phyloP scores from a whole-genome alignment of 23 tunicate genomes.

The Trididemnum clinides region DNA sequence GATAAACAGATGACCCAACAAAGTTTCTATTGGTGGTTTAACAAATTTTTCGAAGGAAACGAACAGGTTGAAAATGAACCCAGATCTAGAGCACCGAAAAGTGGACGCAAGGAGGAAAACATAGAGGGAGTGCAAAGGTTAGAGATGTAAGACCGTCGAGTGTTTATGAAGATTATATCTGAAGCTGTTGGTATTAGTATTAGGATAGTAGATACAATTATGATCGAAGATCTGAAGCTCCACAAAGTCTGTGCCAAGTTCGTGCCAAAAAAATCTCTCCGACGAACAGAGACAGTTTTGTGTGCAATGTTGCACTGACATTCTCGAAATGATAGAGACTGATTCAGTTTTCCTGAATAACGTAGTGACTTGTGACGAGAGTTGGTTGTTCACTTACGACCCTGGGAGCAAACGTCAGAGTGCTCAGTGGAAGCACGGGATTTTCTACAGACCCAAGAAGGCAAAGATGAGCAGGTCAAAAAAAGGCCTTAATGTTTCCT shows the following conservation, averaged over 20 bases:
- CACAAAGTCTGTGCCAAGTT: neutral
- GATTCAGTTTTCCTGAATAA: neutral
- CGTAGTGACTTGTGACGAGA: neutral
- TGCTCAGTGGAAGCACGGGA: neutral
- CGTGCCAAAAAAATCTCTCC: neutral
- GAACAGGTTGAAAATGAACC: neutral
- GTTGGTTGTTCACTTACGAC: neutral
- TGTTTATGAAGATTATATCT: neutral
- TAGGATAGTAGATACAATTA: neutral
- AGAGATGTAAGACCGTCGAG: neutral
- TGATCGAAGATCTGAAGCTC: neutral
- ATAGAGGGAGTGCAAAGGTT: neutral
- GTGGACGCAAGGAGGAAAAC: neutral
- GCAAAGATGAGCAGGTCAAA: neutral
- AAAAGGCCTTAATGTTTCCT: neutral
- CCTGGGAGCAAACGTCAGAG: neutral
- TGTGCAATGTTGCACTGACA: conserved; percentile 24
- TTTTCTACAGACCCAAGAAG: neutral
- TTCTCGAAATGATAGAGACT: neutral
- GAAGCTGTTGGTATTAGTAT: neutral
- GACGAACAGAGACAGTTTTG: conserved; percentile 24
- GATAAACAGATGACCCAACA: neutral
- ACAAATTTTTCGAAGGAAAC: neutral
- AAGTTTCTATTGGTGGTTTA: neutral
- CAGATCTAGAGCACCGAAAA: conserved; percentile 11